Percentiles rank a stretch among this genome's conserved stretches.
Conservation (phyloP, 2,113 vertebrate species). For the Lamprologus ornatipinnis region DNA sequence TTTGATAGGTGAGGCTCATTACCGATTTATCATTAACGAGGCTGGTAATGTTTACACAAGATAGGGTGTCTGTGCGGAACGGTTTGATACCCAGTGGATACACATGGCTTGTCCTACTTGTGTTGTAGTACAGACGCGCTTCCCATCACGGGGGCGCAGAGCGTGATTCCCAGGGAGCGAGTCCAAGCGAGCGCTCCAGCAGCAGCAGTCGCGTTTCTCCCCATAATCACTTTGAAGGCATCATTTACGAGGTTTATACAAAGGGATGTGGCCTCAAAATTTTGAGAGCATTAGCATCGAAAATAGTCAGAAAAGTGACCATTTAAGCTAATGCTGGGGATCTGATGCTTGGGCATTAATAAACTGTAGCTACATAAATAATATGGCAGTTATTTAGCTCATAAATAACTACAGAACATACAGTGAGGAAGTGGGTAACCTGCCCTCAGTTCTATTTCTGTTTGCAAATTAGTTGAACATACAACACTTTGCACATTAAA, state of each 20-base stretch:
- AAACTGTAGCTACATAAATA: neutral
- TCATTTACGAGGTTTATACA: neutral
- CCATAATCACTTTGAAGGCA: neutral
- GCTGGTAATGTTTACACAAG: neutral
- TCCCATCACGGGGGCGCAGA: constrained; percentile 42
- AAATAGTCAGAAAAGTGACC: neutral
- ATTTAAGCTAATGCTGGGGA: neutral
- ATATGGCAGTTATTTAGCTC: neutral
- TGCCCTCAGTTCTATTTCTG: neutral
- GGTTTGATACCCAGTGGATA: neutral
- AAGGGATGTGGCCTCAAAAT: neutral
- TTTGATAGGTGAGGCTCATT: constrained; percentile 65
- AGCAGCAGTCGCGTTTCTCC: neutral
- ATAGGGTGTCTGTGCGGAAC: neutral
- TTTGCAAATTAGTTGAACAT: neutral
- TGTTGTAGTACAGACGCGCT: constrained; percentile 20
- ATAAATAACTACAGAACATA: neutral
- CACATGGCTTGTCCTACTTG: constrained; percentile 31
- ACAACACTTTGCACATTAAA: neutral
- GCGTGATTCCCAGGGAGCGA: constrained; percentile 32
- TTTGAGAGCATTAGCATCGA: neutral
- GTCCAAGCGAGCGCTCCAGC: neutral
- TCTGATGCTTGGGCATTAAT: neutral
- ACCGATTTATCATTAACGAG: neutral
- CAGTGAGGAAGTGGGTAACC: neutral